phyloP scores from a whole-genome alignment of 2,797 vertebrate species.

The Phoebastria nigripes region DNA sequence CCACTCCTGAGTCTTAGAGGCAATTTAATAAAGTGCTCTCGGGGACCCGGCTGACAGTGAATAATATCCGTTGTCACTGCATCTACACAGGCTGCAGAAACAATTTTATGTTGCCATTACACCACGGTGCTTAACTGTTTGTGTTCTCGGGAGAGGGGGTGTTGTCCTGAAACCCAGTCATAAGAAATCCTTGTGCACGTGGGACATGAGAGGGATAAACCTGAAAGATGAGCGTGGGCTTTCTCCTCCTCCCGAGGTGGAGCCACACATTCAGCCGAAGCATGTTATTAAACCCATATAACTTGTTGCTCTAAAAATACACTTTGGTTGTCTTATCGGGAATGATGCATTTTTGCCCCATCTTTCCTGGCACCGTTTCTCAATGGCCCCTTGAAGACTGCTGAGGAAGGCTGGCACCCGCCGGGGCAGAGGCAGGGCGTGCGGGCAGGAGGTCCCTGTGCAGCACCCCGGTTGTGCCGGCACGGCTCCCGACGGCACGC shows the following conservation, averaged over 20 bases:
- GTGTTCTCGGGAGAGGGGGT: neutral
- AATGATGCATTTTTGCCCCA: rapidly evolving
- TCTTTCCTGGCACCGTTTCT: neutral
- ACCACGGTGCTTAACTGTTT: neutral
- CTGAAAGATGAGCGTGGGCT: neutral
- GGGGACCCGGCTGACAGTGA: neutral
- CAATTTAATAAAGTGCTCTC: slow-evolving; percentile 26
- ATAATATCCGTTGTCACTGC: neutral
- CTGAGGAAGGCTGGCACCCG: neutral
- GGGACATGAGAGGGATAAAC: neutral
- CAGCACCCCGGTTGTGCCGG: rapidly evolving
- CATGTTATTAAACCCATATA: neutral
- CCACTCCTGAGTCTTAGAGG: slow-evolving; percentile 4
- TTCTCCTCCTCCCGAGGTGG: rapidly evolving
- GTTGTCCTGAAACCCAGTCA: neutral
- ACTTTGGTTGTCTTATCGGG: neutral
- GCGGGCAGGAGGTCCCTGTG: neutral
- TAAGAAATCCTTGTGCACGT: neutral
- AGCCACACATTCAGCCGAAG: neutral
- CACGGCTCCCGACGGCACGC: rapidly evolving
- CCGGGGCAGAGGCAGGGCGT: rapidly evolving
- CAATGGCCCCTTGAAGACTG: rapidly evolving
- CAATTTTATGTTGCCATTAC: neutral
- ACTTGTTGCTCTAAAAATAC: neutral
- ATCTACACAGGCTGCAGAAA: neutral